phyloP scores from a whole-genome alignment of 1,140 invertebrate species.

The Aphelenchoides fujianensis region DNA sequence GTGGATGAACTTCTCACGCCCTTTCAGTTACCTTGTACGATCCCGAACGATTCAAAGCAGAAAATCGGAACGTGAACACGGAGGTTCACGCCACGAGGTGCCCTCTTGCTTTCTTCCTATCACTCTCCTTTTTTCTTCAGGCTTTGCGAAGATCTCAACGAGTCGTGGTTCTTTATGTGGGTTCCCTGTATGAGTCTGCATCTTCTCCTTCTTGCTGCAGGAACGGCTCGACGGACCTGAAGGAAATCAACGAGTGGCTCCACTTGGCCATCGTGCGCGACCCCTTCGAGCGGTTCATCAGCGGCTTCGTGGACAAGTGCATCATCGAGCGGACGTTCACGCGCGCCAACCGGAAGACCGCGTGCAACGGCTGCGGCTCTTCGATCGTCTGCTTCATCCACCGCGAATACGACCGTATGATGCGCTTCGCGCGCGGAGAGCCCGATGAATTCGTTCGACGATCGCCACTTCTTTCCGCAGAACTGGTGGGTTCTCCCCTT shows the following conservation, averaged over 20 bases:
- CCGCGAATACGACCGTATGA: conserved; percentile 26
- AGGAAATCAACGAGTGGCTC: not conserved
- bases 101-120: not conserved
- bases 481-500: conserved; percentile 13
- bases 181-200: conserved; percentile 1
- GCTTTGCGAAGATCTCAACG: conserved; percentile 26
- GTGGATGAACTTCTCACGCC: not conserved
- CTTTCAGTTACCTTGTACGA: conserved; percentile 21
- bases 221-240: not conserved
- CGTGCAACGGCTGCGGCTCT: conserved; percentile 22
- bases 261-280: conserved; percentile 20
- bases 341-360: not conserved
- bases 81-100: conserved; percentile 18
- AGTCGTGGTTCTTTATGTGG: conserved; percentile 3
- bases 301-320: conserved; percentile 32
- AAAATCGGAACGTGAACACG: conserved; percentile 22
- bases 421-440: conserved; percentile 6
- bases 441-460: conserved; percentile 26
- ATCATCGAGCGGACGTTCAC: conserved; percentile 19
- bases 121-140: conserved; percentile 18
- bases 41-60: conserved; percentile 20
- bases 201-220: too few species aligned
- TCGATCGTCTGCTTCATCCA: conserved; percentile 30
- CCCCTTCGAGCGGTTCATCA: conserved; percentile 31
- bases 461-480: conserved; percentile 36